A percentile compares a stretch with the other conserved stretches of the same genome.
Conservation (phyloP, 2,888 invertebrate genomes). For the Cerceris ruficornis region DNA sequence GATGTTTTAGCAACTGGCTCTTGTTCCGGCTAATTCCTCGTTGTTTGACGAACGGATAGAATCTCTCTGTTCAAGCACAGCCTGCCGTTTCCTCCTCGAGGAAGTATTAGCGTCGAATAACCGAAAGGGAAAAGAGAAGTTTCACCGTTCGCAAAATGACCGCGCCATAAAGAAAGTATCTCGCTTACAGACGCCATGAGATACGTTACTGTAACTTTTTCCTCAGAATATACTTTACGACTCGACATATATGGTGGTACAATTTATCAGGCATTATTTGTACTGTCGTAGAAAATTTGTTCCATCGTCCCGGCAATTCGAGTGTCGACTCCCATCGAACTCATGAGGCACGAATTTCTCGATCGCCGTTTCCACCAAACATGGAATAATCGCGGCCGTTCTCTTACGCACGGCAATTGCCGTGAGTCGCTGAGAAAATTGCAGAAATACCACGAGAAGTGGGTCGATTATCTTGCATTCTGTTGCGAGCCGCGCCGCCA, state of each 20-base stretch:
- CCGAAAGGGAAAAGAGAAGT: background rate
- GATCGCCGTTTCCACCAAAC: constrained; percentile 49
- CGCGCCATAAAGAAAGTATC: background rate
- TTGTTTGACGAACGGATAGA: constrained; percentile 63
- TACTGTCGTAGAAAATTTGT: constrained; percentile 33
- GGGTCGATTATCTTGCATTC: constrained; percentile 68
- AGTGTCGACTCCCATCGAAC: constrained; percentile 9
- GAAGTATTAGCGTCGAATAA: background rate
- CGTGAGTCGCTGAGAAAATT: constrained; percentile 62
- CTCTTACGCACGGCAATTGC: constrained; percentile 56
- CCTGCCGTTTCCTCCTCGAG: constrained; percentile 33
- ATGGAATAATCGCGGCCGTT: constrained; percentile 47
- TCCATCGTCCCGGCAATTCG: constrained; percentile 5
- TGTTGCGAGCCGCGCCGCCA: constrained; percentile 27
- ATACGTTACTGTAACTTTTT: background rate
- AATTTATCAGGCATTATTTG: background rate
- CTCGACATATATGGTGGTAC: background rate
- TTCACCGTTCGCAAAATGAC: background rate
- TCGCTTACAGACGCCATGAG: no score
- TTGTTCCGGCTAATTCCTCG: constrained; percentile 74
- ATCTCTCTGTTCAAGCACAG: constrained; percentile 33
- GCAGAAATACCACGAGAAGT: constrained; percentile 69
- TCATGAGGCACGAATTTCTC: constrained; percentile 19
- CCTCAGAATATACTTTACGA: background rate
- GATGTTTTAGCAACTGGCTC: constrained; percentile 65